phyloP scores from a whole-genome alignment of 2,113 vertebrate genomes.

The Lampris megalopsis region DNA sequence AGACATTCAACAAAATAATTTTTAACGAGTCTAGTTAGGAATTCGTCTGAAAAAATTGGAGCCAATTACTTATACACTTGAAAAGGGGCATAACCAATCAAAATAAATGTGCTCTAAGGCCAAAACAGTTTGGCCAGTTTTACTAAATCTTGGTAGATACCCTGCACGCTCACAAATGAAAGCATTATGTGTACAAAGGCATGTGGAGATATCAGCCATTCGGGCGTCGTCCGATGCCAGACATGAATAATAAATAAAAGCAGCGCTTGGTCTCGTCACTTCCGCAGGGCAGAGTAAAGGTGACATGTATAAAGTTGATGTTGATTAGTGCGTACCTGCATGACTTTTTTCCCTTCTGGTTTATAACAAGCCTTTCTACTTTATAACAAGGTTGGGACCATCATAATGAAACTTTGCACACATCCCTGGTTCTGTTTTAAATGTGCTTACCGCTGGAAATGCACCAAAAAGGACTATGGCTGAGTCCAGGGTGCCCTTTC shows the following conservation, averaged over 20 bases:
- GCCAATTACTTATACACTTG: not conserved
- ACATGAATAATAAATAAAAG: no score
- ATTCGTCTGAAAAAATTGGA: not conserved
- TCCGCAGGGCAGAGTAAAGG: no score
- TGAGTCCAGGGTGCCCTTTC: slow-evolving; percentile 68
- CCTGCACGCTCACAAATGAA: slow-evolving; percentile 14
- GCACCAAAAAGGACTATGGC: slow-evolving; percentile 62
- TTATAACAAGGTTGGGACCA: not conserved
- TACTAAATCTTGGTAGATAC: no score
- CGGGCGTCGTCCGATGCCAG: no score
- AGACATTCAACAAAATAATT: no score
- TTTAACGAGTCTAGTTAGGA: no score
- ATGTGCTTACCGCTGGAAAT: slow-evolving; percentile 38
- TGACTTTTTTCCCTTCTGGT: no score
- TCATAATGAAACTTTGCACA: slow-evolving; percentile 6
- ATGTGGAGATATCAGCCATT: slow-evolving; percentile 25
- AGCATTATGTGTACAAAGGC: no score
- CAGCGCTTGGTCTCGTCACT: no score
- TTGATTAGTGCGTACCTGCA: no score
- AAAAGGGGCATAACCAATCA: slow-evolving; percentile 8
- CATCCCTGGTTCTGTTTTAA: not conserved
- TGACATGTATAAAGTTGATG: no score
- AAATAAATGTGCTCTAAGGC: slow-evolving; percentile 30
- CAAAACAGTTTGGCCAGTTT: slow-evolving; percentile 18
- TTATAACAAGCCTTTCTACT: not conserved